Percentiles rank a stretch among this genome's conserved stretches.
phyloP scores from a whole-genome alignment of 1,140 invertebrate species.

The Papilio dardanus region DNA sequence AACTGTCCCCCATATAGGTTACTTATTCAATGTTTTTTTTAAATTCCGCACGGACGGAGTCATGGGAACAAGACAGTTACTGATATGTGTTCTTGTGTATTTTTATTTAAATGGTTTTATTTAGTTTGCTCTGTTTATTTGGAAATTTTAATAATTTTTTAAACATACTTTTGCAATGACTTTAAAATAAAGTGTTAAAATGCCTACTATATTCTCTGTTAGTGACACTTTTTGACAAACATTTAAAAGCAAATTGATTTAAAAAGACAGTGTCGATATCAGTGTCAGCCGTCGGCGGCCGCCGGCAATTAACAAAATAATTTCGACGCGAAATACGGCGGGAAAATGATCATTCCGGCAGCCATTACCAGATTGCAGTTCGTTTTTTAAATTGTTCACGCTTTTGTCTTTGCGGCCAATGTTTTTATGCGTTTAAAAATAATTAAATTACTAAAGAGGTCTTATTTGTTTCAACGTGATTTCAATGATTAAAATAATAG shows the following conservation, averaged over 20 bases:
- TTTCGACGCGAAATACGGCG: constrained; percentile 29
- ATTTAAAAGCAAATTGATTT: constrained; percentile 5
- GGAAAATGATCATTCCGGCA: constrained; percentile 11
- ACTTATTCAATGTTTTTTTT: too few species aligned
- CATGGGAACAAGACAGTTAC: too few species aligned
- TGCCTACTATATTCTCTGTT: not conserved
- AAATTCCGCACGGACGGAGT: too few species aligned
- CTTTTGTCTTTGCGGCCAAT: constrained; percentile 14
- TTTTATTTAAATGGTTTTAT: too few species aligned
- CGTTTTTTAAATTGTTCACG: constrained; percentile 14
- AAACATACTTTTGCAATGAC: too few species aligned
- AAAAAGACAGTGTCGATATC: constrained; percentile 27
- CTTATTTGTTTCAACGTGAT: not conserved
- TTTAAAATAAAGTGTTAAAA: too few species aligned
- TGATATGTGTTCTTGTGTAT: too few species aligned
- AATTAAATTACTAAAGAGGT: not conserved
- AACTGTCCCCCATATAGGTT: too few species aligned
- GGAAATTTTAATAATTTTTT: too few species aligned
- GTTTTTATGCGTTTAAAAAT: constrained; percentile 10
- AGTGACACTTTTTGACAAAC: not conserved
- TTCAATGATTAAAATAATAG: too few species aligned
- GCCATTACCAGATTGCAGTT: constrained; percentile 23
- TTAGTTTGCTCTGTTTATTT: too few species aligned
- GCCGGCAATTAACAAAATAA: constrained; percentile 28
- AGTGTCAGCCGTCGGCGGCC: constrained; percentile 16